These are phyloP conservation scores for Perdita meconis DNA, from an alignment of 2,888 invertebrate genomes.

Conservation along the genomic window DNA sequence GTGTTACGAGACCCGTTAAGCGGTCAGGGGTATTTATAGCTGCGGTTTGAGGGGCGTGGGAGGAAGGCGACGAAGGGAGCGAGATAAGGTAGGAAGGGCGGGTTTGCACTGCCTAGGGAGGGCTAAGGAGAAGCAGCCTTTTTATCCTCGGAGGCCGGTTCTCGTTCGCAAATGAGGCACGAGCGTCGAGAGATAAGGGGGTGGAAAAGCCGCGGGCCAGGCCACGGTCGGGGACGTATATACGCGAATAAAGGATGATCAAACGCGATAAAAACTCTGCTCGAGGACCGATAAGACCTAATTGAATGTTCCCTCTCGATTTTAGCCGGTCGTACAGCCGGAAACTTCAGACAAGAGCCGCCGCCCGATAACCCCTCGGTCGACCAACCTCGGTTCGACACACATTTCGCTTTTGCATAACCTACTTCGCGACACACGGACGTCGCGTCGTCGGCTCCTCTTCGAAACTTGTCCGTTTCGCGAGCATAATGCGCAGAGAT, in stretches of 20 bases:
- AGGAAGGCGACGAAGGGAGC: neutral
- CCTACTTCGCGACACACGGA: conserved; percentile 5
- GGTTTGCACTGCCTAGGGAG: neutral
- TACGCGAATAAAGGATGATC: conserved; percentile 73
- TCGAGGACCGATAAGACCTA: conserved; percentile 71
- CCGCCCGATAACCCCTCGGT: conserved; percentile 22
- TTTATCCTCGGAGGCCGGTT: conserved; percentile 53
- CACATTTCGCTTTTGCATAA: conserved; percentile 28
- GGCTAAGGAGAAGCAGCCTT: conserved; percentile 44
- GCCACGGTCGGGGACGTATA: conserved; percentile 57
- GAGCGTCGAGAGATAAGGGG: conserved; percentile 69
- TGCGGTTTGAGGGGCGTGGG: neutral
- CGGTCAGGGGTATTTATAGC: conserved; percentile 39
- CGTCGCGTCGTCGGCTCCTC: neutral
- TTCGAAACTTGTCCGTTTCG: neutral
- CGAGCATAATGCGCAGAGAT: no score
- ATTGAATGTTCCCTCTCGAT: conserved; percentile 70
- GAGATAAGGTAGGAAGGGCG: conserved; percentile 24
- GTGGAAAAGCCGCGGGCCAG: conserved; percentile 67
- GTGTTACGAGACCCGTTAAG: conserved; percentile 5
- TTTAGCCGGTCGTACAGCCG: conserved; percentile 46
- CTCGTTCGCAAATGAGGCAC: conserved; percentile 75
- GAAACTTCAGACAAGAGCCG: conserved; percentile 28
- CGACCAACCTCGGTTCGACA: conserved; percentile 9
- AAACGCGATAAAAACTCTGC: conserved; percentile 73